A percentile compares a stretch with the other conserved stretches of the same genome.
Evolutionary conservation across 1,140 invertebrate species (phyloP).

Genomic region (Drosophila equinoxialis): DNA sequence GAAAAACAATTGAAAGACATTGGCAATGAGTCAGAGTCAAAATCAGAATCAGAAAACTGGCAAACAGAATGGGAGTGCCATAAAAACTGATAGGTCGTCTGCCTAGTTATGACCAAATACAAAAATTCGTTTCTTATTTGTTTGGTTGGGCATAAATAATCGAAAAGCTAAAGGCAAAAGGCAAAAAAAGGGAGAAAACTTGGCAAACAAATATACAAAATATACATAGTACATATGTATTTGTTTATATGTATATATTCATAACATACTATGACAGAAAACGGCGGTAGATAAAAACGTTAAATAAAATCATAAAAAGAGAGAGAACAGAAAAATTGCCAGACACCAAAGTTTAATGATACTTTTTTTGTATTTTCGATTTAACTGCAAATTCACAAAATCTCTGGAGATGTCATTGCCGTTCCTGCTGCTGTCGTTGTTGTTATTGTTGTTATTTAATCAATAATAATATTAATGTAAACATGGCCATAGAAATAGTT

Average conservation of each 20-base stretch:
- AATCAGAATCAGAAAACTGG: background rate
- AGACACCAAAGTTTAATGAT: constrained; percentile 69
- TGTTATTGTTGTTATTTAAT: constrained; percentile 48
- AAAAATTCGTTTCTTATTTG: constrained; percentile 50
- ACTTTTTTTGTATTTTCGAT: constrained; percentile 64
- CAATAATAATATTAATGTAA: constrained; percentile 55
- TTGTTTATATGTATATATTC: background rate
- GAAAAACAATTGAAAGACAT: constrained; percentile 60
- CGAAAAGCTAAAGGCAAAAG: constrained; percentile 18
- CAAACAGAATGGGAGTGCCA: background rate
- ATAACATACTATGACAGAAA: constrained; percentile 37
- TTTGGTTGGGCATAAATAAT: constrained; percentile 71
- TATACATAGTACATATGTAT: background rate
- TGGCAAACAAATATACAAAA: constrained; percentile 61
- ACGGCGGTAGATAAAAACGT: constrained; percentile 60
- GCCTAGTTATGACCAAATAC: constrained; percentile 40
- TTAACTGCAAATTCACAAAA: constrained; percentile 46
- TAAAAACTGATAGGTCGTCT: constrained; percentile 26
- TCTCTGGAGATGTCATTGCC: constrained; percentile 17
- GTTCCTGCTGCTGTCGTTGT: constrained; percentile 12
- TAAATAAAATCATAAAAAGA: constrained; percentile 57
- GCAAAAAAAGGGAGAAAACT: constrained; percentile 27
- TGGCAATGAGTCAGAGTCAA: constrained; percentile 18
- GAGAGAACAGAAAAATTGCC: constrained; percentile 35
- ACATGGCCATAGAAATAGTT: constrained; percentile 46